These are phyloP conservation scores for Dasyprocta punctata DNA, from an alignment of 2,113 vertebrate species.

Conservation along the genomic window DNA sequence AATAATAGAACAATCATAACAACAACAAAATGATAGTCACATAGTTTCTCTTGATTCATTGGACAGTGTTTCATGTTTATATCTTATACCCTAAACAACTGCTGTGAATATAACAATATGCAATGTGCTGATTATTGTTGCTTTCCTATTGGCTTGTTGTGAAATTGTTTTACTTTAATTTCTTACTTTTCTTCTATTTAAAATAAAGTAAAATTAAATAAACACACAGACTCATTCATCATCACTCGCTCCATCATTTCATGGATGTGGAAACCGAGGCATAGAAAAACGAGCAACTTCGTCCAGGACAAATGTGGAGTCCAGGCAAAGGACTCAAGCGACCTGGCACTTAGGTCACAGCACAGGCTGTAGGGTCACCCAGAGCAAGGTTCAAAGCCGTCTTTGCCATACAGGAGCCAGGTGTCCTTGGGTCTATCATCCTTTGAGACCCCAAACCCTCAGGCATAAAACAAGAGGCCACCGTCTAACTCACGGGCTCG, in stretches of 20 bases:
- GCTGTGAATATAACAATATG: too few relatives aligned
- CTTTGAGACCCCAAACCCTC: not conserved
- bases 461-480: not conserved
- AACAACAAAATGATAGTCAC: too few relatives aligned
- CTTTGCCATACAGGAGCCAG: not conserved
- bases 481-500: not conserved
- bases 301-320: not conserved
- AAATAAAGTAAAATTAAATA: too few relatives aligned
- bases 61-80: too few relatives aligned
- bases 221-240: not conserved
- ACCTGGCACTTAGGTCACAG: not conserved
- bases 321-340: not conserved
- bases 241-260: too few relatives aligned
- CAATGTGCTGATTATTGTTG: too few relatives aligned
- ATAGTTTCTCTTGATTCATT: too few relatives aligned
- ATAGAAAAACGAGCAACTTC: not conserved
- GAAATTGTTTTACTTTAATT: too few relatives aligned
- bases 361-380: accelerated
- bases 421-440: not conserved
- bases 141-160: too few relatives aligned
- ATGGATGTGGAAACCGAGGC: not conserved
- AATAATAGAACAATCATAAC: too few relatives aligned
- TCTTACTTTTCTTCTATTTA: too few relatives aligned
- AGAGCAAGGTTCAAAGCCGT: not conserved
- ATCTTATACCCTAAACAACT: too few relatives aligned